phyloP scores from a whole-genome alignment of 1,140 invertebrate genomes.

The Listronotus oregonensis region DNA sequence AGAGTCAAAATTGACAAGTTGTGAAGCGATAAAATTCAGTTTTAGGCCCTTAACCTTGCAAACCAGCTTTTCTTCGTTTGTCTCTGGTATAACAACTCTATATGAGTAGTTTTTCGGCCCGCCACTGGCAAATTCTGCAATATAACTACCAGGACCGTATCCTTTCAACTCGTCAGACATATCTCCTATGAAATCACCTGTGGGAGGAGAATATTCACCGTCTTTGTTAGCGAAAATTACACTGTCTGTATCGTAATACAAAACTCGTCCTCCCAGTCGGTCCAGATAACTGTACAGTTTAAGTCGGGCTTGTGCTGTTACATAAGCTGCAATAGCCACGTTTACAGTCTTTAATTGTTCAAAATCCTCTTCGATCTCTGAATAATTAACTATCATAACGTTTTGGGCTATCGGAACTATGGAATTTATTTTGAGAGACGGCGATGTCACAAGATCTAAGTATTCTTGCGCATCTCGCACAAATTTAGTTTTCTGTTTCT shows the following conservation, averaged over 20 bases:
- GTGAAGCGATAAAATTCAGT: too few relatives aligned
- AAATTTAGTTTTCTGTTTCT: constrained; percentile 7
- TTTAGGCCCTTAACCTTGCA: too few relatives aligned
- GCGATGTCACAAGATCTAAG: constrained; percentile 42
- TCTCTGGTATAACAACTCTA: too few relatives aligned
- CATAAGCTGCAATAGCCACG: constrained; percentile 48
- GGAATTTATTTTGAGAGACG: constrained; percentile 35
- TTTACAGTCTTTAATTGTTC: constrained; percentile 37
- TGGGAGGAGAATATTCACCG: too few relatives aligned
- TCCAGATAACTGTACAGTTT: constrained; percentile 50
- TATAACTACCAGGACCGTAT: too few relatives aligned
- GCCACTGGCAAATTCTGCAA: too few relatives aligned
- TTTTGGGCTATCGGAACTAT: constrained; percentile 43
- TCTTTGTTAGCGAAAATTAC: too few relatives aligned
- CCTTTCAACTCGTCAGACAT: too few relatives aligned
- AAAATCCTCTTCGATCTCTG: constrained; percentile 19
- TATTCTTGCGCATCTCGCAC: not conserved
- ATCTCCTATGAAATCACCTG: too few relatives aligned
- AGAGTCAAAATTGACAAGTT: too few relatives aligned
- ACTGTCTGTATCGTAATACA: constrained; percentile 43
- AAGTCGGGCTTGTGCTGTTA: constrained; percentile 50
- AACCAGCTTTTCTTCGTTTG: too few relatives aligned
- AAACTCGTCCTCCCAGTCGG: constrained; percentile 8
- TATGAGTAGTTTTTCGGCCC: too few relatives aligned
- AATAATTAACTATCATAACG: constrained; percentile 41